phyloP scores from a whole-genome alignment of 2,113 vertebrate genomes.

The Nasalis larvatus region DNA sequence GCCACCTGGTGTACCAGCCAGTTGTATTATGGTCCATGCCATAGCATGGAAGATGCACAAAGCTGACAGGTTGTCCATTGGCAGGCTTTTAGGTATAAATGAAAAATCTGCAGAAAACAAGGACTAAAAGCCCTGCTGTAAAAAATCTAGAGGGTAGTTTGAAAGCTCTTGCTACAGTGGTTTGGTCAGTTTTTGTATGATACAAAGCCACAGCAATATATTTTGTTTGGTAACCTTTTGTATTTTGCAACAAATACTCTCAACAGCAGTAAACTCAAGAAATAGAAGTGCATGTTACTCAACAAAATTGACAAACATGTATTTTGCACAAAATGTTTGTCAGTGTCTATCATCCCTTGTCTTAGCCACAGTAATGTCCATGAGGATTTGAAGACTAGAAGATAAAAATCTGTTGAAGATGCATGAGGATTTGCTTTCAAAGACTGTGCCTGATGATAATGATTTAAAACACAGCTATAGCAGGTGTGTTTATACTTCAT shows the following conservation, averaged over 20 bases:
- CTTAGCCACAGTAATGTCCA: neutral
- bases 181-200: neutral
- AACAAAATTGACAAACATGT: neutral
- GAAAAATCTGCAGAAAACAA: neutral
- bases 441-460: neutral
- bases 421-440: neutral
- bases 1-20: neutral
- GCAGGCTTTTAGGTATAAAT: neutral
- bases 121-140: neutral
- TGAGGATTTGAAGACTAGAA: neutral
- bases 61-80: neutral
- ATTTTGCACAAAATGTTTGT: neutral
- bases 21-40: neutral
- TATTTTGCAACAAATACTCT: neutral
- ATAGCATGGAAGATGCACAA: neutral
- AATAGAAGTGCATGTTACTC: neutral
- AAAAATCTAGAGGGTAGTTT: neutral
- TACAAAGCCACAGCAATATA: neutral
- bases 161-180: neutral
- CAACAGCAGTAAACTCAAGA: neutral
- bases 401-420: neutral
- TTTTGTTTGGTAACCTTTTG: neutral
- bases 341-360: neutral
- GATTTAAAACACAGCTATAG: neutral
- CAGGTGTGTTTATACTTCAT: neutral